Percentiles rank a stretch among this genome's conserved stretches.
phyloP scores from a whole-genome alignment of 2,113 vertebrate genomes.

The Phylloscopus trochilus region DNA sequence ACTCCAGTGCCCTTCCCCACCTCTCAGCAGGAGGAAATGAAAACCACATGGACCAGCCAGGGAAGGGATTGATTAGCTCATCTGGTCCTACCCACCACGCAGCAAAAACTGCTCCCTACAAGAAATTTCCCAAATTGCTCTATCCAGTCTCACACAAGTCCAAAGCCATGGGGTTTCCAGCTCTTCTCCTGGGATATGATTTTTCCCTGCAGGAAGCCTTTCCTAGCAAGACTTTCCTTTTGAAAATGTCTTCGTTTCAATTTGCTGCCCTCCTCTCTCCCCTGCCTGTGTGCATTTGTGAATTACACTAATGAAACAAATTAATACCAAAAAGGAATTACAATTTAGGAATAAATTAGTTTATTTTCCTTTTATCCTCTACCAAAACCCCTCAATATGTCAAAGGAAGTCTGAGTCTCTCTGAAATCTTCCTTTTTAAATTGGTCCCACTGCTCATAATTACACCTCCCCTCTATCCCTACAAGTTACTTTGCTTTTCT shows the following conservation, averaged over 20 bases:
- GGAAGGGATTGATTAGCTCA: neutral
- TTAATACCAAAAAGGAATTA: constrained; percentile 23
- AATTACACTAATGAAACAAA: constrained; percentile 34
- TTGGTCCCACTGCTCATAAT: constrained; percentile 59
- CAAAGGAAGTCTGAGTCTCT: neutral
- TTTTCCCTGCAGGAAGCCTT: neutral
- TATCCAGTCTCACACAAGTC: neutral
- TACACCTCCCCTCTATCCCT: neutral
- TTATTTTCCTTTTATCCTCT: constrained; percentile 48
- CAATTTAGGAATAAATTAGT: constrained; percentile 43
- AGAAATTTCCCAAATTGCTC: neutral
- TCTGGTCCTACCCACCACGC: neutral
- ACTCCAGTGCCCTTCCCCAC: neutral
- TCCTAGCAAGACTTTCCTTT: neutral
- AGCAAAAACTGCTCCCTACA: neutral
- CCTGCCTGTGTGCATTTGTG: neutral
- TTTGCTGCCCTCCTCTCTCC: neutral
- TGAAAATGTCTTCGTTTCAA: neutral
- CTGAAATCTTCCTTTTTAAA: constrained; percentile 41
- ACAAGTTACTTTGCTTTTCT: neutral
- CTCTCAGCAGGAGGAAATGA: constrained; percentile 5
- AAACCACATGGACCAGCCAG: neutral
- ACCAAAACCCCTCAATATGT: neutral
- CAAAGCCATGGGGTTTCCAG: neutral
- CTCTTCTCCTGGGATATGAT: constrained; percentile 16